phyloP scores from a whole-genome alignment of 2,113 vertebrate species.

The Sinocyclocheilus anshuiensis region DNA sequence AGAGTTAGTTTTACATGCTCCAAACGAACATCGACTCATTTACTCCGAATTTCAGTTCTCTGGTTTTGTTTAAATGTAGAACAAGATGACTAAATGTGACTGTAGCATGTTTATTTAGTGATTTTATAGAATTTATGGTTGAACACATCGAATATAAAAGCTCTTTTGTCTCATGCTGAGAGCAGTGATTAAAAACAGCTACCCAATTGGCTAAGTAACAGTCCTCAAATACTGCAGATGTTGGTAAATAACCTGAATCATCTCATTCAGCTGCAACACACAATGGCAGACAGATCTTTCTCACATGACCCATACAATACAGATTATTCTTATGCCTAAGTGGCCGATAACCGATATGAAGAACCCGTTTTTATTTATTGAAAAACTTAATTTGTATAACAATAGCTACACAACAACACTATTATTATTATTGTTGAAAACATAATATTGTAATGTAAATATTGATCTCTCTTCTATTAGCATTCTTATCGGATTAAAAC shows the following conservation, averaged over 20 bases:
- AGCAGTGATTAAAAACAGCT: slow-evolving; percentile 6
- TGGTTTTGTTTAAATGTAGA: background rate
- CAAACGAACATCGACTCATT: too few species aligned
- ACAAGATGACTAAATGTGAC: background rate
- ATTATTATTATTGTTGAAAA: too few species aligned
- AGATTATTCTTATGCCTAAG: too few species aligned
- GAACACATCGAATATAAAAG: background rate
- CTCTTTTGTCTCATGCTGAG: background rate
- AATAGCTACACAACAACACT: too few species aligned
- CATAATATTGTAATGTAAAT: too few species aligned
- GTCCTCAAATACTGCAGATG: background rate
- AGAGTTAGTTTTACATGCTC: background rate
- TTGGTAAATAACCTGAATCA: slow-evolving; percentile 71
- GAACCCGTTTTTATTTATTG: background rate
- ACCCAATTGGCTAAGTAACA: background rate
- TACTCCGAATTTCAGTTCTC: too few species aligned
- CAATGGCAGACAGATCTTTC: too few species aligned
- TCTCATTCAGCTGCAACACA: slow-evolving; percentile 76
- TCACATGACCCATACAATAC: background rate
- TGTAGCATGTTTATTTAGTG: background rate
- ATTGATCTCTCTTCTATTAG: too few species aligned
- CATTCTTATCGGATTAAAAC: too few species aligned
- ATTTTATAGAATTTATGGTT: background rate
- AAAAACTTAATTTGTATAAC: too few species aligned
- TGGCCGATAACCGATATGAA: background rate